Evolutionary conservation across 2,888 invertebrate genomes (phyloP), one percentile per base, ranked within the genome.

Genomic region (Cosmia pyralina): DNA sequence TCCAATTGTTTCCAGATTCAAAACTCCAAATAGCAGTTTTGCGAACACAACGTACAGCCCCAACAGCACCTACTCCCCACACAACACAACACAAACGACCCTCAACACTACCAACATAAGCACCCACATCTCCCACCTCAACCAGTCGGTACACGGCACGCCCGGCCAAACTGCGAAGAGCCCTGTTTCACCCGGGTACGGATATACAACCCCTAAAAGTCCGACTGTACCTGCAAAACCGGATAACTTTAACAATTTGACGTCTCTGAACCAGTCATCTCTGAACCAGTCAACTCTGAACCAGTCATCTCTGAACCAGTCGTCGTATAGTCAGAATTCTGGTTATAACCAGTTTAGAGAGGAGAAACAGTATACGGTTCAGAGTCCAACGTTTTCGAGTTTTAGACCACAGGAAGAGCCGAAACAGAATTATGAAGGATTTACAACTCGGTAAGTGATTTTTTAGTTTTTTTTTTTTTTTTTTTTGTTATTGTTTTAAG

Each of bases 391-490:
- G 0, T 96, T 96, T 89, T 92, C 94, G 0, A 96, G 96, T 85
- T 96, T 96, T 84, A 82, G 96, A 65, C 95, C 96, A 0, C 92
- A 93, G 44, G 94, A 94, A 57, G 96, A 95, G 15, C 92, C 92
- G 38, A 95, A 95, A 59, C 96, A 96, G 86, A 97, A 95, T 82
- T 97, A 97, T 87, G 97, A 97, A 87, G 97, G 97, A 69, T 97
- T 97, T 87, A 97, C 97, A 19, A 97, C 97, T 69, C 97, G 97
- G 97, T 97, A 83, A 96, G 96, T 88, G 57, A 0, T 10, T 41
- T 28, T 50, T 50, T 0, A 0, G 10, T 2, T 0, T 10, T 2
- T 10, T 4, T 38, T 38, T 38, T 11, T 41, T 34, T 60, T 15
- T n/a, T 19, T 28, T 60, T 55, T 44, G 1, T 11, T 0, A 19